phyloP scores from a whole-genome alignment of 1,140 invertebrate genomes.

The Drosophila bifasciata region DNA sequence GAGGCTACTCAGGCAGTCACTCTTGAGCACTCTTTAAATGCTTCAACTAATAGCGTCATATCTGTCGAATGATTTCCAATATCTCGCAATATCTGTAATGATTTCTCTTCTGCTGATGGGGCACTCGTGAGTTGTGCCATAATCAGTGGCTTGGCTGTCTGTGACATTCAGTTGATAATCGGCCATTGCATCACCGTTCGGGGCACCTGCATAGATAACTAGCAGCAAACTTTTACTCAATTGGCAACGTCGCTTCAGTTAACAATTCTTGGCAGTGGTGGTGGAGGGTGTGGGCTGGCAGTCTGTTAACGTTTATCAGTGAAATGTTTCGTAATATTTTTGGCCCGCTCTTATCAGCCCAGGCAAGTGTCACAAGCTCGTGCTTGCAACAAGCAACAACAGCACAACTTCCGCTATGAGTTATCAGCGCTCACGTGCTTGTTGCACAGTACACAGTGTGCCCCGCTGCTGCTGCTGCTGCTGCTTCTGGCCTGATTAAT shows the following conservation, averaged over 20 bases:
- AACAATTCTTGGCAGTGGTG: conserved; percentile 31
- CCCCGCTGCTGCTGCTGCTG: too few relatives aligned
- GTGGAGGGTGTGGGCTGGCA: too few relatives aligned
- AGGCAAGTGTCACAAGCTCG: conserved; percentile 8
- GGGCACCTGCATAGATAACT: conserved; percentile 60
- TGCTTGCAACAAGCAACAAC: not conserved
- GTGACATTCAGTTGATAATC: conserved; percentile 61
- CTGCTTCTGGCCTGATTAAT: conserved; percentile 49
- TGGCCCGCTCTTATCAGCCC: conserved; percentile 27
- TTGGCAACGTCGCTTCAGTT: conserved; percentile 19
- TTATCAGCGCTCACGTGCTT: conserved; percentile 70
- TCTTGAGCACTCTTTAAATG: too few relatives aligned
- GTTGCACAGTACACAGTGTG: conserved; percentile 24
- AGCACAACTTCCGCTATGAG: conserved; percentile 57
- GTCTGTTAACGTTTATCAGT: conserved; percentile 21
- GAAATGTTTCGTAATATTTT: conserved; percentile 49
- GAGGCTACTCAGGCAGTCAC: too few relatives aligned
- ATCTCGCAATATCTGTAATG: too few relatives aligned
- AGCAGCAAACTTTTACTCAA: conserved; percentile 28
- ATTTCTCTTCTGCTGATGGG: too few relatives aligned
- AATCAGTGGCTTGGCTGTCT: conserved; percentile 10
- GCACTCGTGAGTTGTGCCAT: not conserved
- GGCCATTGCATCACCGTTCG: conserved; percentile 62
- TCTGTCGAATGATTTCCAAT: too few relatives aligned
- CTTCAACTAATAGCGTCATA: too few relatives aligned